Evolutionary conservation across 2,113 vertebrate species (phyloP).

Genomic region (Misgurnus mizolepis): DNA sequence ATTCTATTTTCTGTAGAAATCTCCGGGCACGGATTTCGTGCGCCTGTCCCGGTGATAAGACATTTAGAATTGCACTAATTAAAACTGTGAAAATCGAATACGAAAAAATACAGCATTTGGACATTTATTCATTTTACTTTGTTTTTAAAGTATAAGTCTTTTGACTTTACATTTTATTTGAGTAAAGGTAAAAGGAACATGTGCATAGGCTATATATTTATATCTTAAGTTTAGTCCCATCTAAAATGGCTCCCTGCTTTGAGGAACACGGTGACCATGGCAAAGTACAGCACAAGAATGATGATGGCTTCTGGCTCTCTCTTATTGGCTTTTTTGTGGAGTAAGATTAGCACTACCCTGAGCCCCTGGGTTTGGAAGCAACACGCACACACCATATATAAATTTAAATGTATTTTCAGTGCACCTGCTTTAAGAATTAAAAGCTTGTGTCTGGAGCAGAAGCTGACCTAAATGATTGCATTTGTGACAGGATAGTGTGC

Average conservation of each 20-base stretch:
- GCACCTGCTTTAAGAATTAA: neutral
- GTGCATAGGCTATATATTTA: neutral
- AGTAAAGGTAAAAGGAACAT: neutral
- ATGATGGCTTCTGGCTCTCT: neutral
- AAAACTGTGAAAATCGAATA: no score
- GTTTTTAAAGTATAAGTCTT: neutral
- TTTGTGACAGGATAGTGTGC: neutral
- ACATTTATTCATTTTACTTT: neutral
- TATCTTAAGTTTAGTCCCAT: neutral
- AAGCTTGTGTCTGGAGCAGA: neutral
- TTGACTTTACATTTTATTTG: neutral
- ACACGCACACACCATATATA: no score
- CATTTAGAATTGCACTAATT: no score
- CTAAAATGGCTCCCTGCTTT: conserved; percentile 1
- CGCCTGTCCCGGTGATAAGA: no score
- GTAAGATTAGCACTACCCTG: neutral
- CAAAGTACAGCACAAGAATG: conserved; percentile 2
- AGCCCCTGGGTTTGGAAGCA: conserved; percentile 10
- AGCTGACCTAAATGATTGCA: neutral
- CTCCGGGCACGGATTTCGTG: no score
- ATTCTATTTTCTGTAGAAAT: no score
- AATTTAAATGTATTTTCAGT: neutral
- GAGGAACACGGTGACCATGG: neutral
- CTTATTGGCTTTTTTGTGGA: conserved; percentile 7
- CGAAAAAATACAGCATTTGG: neutral